Conservation (phyloP, 2,797 vertebrate species). For the Danio tinwini region DNA sequence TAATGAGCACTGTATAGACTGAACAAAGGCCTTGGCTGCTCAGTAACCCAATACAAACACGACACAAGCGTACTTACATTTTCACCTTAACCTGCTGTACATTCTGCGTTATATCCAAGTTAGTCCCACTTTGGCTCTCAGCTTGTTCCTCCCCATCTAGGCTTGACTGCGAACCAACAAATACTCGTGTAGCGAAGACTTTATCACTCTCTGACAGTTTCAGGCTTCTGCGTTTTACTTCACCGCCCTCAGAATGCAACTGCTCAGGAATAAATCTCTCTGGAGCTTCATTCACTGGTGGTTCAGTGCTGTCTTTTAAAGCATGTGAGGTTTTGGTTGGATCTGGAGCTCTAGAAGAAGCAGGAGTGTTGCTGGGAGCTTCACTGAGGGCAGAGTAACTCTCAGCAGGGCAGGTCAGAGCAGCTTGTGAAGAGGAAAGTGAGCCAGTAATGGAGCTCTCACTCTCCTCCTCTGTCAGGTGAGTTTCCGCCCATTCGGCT, state of each 20-base stretch:
- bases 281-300: slow-evolving; percentile 49
- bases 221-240: slow-evolving; percentile 72
- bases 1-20: slow-evolving; percentile 32
- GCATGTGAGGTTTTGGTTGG: slow-evolving; percentile 52
- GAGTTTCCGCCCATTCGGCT: slow-evolving; percentile 78
- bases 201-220: slow-evolving; percentile 72
- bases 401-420: slow-evolving; percentile 69
- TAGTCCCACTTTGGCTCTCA: slow-evolving; percentile 22
- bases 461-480: slow-evolving; percentile 72
- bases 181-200: slow-evolving; percentile 66
- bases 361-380: slow-evolving; percentile 13
- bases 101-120: slow-evolving; percentile 48
- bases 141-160: slow-evolving; percentile 55
- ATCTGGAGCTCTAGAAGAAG: slow-evolving; percentile 44
- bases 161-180: slow-evolving; percentile 57
- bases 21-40: slow-evolving; percentile 62
- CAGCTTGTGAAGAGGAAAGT: slow-evolving; percentile 70
- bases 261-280: slow-evolving; percentile 56
- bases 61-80: slow-evolving; percentile 70
- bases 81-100: slow-evolving; percentile 60
- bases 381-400: slow-evolving; percentile 41
- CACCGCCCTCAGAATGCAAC: slow-evolving; percentile 33
- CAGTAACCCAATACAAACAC: slow-evolving; percentile 57
- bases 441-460: slow-evolving; percentile 68
- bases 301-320: slow-evolving; percentile 51